Percentiles rank a stretch among this genome's conserved stretches.
Conservation (phyloP, 2,888 invertebrate species). For the Cantharis rustica region DNA sequence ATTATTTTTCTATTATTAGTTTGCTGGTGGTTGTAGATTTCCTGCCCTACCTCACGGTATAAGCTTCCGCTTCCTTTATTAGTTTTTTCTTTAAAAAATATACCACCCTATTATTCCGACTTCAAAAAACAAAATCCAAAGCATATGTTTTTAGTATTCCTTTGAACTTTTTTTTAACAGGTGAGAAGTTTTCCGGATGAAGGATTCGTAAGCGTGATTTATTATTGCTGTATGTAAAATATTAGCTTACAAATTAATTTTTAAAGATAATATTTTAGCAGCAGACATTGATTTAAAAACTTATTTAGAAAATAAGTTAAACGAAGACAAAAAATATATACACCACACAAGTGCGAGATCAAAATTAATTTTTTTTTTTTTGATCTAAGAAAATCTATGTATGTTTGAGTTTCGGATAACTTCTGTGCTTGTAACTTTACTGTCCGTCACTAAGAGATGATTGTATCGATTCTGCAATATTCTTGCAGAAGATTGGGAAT, state of each 20-base stretch:
- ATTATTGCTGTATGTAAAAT: neutral
- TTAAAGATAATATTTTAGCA: neutral
- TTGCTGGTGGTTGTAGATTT: conserved; percentile 17
- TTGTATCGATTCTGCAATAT: too few species aligned
- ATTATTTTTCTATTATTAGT: conserved; percentile 19
- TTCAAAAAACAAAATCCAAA: neutral
- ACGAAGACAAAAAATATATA: too few species aligned
- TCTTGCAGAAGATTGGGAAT: too few species aligned
- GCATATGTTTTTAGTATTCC: neutral
- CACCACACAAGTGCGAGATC: too few species aligned
- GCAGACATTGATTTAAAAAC: neutral
- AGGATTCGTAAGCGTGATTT: neutral
- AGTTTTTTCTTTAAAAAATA: conserved; percentile 23
- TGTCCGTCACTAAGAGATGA: too few species aligned
- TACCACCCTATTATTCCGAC: conserved; percentile 2
- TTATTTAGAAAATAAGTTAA: too few species aligned
- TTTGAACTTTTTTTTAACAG: neutral
- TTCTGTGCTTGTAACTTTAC: too few species aligned
- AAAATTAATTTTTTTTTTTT: too few species aligned
- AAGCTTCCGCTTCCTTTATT: conserved; percentile 27
- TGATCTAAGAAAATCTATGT: too few species aligned
- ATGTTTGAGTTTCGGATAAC: too few species aligned
- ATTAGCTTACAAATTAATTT: neutral
- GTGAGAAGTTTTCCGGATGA: neutral
- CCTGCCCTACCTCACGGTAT: conserved; percentile 21